Evolutionary conservation across 1,140 invertebrate species (phyloP).

Genomic region (Spodoptera frugiperda): DNA sequence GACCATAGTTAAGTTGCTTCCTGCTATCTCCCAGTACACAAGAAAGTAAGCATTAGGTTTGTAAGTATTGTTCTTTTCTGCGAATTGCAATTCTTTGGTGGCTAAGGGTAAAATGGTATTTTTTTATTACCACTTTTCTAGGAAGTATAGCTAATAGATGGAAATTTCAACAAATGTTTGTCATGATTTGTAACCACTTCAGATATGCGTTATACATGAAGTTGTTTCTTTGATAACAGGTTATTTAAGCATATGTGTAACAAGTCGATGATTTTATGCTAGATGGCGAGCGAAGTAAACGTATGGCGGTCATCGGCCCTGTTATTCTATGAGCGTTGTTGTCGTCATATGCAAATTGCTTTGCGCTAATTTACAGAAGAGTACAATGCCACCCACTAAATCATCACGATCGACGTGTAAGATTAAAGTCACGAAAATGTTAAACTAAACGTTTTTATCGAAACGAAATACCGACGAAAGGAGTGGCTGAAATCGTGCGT

Average conservation of each 20-base stretch:
- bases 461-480: background rate
- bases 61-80: no score
- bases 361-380: constrained; percentile 67
- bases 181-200: constrained; percentile 8
- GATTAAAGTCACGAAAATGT: constrained; percentile 12
- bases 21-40: background rate
- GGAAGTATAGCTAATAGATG: no score
- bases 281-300: constrained; percentile 59
- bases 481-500: constrained; percentile 1
- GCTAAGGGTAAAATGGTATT: no score
- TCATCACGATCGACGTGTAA: constrained; percentile 25
- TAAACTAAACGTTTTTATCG: background rate
- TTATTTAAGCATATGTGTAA: constrained; percentile 50
- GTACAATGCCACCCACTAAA: constrained; percentile 63
- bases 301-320: constrained; percentile 71
- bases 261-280: constrained; percentile 60
- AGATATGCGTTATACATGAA: background rate
- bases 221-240: constrained; percentile 31
- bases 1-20: constrained; percentile 5
- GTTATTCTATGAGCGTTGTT: constrained; percentile 59
- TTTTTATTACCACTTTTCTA: no score
- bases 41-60: no score
- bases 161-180: background rate
- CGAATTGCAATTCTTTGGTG: no score
- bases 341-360: constrained; percentile 68